Percentiles rank a stretch among this genome's conserved stretches.
phyloP scores from a whole-genome alignment of 1,140 invertebrate genomes.

The Drosophila grimshawi region DNA sequence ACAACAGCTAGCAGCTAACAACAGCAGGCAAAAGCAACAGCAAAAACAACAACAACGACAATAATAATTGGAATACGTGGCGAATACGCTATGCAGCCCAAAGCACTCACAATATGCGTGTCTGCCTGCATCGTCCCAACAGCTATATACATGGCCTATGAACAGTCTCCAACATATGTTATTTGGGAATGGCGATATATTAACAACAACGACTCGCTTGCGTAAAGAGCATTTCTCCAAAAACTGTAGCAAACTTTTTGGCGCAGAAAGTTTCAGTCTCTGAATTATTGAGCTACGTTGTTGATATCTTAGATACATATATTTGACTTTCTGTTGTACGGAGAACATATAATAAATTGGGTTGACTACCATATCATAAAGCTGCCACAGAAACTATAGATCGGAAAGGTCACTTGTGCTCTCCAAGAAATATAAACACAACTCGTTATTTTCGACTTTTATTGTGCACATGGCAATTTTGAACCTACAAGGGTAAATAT shows the following conservation, averaged over 20 bases:
- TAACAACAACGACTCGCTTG: slow-evolving; percentile 49
- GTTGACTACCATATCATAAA: not conserved
- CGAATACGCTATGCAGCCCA: slow-evolving; percentile 16
- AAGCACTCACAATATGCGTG: slow-evolving; percentile 7
- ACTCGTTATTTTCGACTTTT: too few relatives aligned
- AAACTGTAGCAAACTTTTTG: slow-evolving; percentile 49
- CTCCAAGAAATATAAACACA: not conserved
- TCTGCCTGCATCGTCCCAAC: not conserved
- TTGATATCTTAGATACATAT: not conserved
- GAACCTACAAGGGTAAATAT: not conserved
- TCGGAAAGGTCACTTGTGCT: not conserved
- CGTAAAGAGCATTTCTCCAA: slow-evolving; percentile 43
- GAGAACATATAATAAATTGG: not conserved
- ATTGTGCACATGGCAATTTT: too few relatives aligned
- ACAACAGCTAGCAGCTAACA: slow-evolving; percentile 37
- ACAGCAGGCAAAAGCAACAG: slow-evolving; percentile 38
- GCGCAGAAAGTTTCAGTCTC: not conserved
- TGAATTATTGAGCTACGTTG: not conserved
- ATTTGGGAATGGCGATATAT: not conserved
- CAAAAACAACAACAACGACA: slow-evolving; percentile 45
- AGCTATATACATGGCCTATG: not conserved
- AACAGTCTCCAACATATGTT: not conserved
- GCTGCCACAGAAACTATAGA: too few relatives aligned
- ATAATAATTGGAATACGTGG: slow-evolving; percentile 26
- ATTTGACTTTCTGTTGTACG: not conserved